Evolutionary conservation across 1,140 invertebrate genomes (phyloP).

Genomic region (Drosophila ironensis): DNA sequence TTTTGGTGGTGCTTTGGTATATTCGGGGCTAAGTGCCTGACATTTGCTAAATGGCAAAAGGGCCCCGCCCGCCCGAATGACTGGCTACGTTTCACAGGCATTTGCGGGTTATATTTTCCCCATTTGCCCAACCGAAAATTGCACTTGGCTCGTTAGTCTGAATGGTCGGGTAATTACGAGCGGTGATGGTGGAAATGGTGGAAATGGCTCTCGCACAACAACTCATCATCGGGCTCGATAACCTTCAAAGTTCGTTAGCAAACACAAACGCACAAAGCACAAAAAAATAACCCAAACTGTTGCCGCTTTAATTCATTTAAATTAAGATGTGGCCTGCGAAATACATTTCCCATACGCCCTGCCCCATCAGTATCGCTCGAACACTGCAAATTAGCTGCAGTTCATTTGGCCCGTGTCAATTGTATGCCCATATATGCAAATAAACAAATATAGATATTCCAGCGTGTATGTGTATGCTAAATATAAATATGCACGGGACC

Average conservation of each 20-base stretch:
- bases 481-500: slow-evolving; percentile 18
- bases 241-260: slow-evolving; percentile 11
- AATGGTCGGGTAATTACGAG: slow-evolving; percentile 64
- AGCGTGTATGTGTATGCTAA: not conserved
- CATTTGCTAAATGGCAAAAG: slow-evolving; percentile 69
- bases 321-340: too few relatives aligned
- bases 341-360: not conserved
- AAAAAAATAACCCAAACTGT: not conserved
- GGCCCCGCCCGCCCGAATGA: not conserved
- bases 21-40: slow-evolving; percentile 55
- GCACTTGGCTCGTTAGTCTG: slow-evolving; percentile 58
- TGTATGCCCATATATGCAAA: slow-evolving; percentile 5
- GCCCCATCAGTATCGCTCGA: not conserved
- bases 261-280: not conserved
- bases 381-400: slow-evolving; percentile 30
- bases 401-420: slow-evolving; percentile 28
- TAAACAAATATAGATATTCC: slow-evolving; percentile 23
- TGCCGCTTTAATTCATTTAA: not conserved
- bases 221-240: slow-evolving; percentile 3
- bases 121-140: slow-evolving; percentile 59
- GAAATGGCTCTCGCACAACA: not conserved
- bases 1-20: not conserved
- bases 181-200: not conserved
- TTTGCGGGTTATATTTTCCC: slow-evolving; percentile 49
- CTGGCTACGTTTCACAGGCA: slow-evolving; percentile 34